A percentile compares a stretch with the other conserved stretches of the same genome.
phyloP scores from a whole-genome alignment of 2,888 invertebrate genomes.

The Opisthograptis luteolata region DNA sequence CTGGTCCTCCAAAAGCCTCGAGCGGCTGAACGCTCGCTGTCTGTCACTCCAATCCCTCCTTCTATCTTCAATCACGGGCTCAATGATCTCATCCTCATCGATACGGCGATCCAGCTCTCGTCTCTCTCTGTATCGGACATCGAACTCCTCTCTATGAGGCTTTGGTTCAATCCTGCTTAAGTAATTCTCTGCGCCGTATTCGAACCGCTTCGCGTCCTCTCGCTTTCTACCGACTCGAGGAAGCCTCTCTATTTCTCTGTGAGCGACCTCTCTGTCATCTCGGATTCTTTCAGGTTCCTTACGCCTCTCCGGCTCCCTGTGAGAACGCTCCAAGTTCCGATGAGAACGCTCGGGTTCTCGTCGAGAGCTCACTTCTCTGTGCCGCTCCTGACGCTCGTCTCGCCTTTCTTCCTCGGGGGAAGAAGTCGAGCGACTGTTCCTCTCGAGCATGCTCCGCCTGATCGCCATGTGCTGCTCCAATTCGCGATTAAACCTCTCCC shows the following conservation, averaged over 20 bases:
- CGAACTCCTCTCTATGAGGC: slow-evolving; percentile 68
- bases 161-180: slow-evolving; percentile 72
- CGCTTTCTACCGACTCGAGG: slow-evolving; percentile 76
- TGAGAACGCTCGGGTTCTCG: slow-evolving; percentile 77
- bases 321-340: slow-evolving; percentile 66
- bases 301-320: slow-evolving; percentile 64
- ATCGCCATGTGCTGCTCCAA: slow-evolving; percentile 81
- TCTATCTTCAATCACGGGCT: slow-evolving; percentile 74
- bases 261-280: slow-evolving; percentile 55
- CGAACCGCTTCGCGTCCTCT: slow-evolving; percentile 72
- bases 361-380: slow-evolving; percentile 71
- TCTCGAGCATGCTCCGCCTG: slow-evolving; percentile 78
- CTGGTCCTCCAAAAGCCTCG: slow-evolving; percentile 75
- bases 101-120: slow-evolving; percentile 75
- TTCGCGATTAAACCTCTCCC: slow-evolving; percentile 86
- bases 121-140: slow-evolving; percentile 66
- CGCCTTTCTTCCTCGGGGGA: slow-evolving; percentile 81
- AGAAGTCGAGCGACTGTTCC: slow-evolving; percentile 82
- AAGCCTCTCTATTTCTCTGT: slow-evolving; percentile 73
- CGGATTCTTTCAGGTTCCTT: slow-evolving; percentile 69
- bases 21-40: slow-evolving; percentile 77
- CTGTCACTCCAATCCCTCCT: slow-evolving; percentile 75
- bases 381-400: slow-evolving; percentile 78
- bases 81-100: slow-evolving; percentile 77
- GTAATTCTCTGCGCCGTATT: slow-evolving; percentile 76